These are phyloP conservation scores for Polypedilum vanderplanki DNA, from an alignment of 1,140 invertebrate genomes.

Conservation along the genomic window DNA sequence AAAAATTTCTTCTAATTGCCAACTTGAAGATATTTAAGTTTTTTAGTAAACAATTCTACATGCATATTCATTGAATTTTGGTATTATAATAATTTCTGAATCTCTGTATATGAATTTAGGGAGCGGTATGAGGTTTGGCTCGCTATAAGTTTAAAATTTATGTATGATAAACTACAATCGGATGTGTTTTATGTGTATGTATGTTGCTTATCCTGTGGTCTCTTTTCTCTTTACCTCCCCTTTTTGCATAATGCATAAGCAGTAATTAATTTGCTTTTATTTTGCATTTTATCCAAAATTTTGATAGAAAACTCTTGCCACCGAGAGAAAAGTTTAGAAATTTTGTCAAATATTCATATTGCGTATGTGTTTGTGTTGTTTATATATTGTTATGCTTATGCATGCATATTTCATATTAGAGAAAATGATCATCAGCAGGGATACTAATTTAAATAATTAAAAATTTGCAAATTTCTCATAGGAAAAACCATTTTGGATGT, in stretches of 20 bases:
- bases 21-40: no score
- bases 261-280: slow-evolving; percentile 19
- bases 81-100: neutral
- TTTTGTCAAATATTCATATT: no score
- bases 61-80: slow-evolving; percentile 16
- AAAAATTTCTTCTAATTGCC: no score
- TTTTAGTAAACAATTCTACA: neutral
- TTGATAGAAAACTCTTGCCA: neutral
- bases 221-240: neutral
- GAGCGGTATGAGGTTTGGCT: neutral
- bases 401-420: no score
- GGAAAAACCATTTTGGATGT: no score
- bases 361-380: no score
- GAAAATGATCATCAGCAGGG: no score
- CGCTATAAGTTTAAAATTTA: neutral
- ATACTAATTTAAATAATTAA: no score
- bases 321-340: no score
- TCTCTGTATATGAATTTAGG: neutral
- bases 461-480: no score
- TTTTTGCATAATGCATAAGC: neutral
- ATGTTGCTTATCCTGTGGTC: slow-evolving; percentile 4
- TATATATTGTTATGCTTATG: no score
- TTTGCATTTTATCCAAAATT: neutral
- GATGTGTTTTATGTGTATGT: neutral
- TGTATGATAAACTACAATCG: slow-evolving; percentile 18